phyloP scores from a whole-genome alignment of 2,888 invertebrate species.

The Globia sparganii region DNA sequence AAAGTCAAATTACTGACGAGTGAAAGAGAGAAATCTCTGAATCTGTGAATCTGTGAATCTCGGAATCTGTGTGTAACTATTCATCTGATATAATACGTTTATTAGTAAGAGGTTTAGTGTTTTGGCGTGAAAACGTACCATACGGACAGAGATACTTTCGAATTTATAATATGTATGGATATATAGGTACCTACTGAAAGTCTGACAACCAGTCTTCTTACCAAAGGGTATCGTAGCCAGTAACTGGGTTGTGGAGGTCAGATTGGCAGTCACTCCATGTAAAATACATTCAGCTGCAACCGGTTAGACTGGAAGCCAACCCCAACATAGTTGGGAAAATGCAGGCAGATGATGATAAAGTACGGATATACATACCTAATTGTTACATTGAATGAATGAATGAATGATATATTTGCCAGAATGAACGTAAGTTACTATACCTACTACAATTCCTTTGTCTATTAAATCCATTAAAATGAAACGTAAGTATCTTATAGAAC shows the following conservation, averaged over 20 bases:
- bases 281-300: neutral
- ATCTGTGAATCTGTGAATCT: too few relatives aligned
- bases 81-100: too few relatives aligned
- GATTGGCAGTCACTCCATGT: neutral
- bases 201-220: too few relatives aligned
- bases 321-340: neutral
- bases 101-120: too few relatives aligned
- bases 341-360: neutral
- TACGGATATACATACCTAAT: neutral
- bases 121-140: neutral
- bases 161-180: too few relatives aligned
- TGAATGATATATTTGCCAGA: neutral
- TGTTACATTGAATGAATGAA: neutral
- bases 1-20: too few relatives aligned
- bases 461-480: slow-evolving; percentile 25
- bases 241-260: neutral
- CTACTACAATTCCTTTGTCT: slow-evolving; percentile 11
- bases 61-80: too few relatives aligned
- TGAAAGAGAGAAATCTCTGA: too few relatives aligned
- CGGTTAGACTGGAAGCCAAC: neutral
- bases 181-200: too few relatives aligned
- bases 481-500: neutral
- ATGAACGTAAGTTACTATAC: neutral
- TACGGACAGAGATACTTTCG: too few relatives aligned
- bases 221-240: too few relatives aligned